phyloP scores from a whole-genome alignment of 2,888 invertebrate genomes.

The Lasiommata megera region DNA sequence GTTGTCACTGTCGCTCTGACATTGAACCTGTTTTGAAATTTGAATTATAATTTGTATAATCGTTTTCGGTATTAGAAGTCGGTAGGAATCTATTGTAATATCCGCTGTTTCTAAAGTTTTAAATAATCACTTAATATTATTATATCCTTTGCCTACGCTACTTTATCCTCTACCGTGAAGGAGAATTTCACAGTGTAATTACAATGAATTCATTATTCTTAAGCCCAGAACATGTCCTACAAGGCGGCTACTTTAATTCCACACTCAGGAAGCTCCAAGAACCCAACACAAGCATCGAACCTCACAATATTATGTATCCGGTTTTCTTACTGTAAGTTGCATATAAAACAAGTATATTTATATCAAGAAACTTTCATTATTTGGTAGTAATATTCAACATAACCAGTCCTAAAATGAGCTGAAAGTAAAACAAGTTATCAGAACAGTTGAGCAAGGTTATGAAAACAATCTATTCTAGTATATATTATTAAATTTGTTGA shows the following conservation, averaged over 20 bases:
- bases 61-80: no score
- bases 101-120: not conserved
- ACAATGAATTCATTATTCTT: conserved; percentile 60
- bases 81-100: no score
- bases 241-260: conserved; percentile 92
- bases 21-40: no score
- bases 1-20: no score
- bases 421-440: not conserved
- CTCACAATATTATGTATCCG: conserved; percentile 93
- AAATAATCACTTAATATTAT: not conserved
- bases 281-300: conserved; percentile 84
- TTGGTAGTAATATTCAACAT: not conserved
- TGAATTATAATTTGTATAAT: no score
- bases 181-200: not conserved
- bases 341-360: no score
- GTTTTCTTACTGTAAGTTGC: conserved; percentile 90
- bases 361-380: no score
- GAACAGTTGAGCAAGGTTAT: not conserved
- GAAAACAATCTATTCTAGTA: not conserved
- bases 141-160: not conserved
- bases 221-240: conserved; percentile 84
- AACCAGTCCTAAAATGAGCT: not conserved
- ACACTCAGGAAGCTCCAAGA: conserved; percentile 92
- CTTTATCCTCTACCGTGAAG: not conserved
- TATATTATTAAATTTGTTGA: not conserved